phyloP scores from a whole-genome alignment of 2,113 vertebrate species.

The Crypturellus undulatus region DNA sequence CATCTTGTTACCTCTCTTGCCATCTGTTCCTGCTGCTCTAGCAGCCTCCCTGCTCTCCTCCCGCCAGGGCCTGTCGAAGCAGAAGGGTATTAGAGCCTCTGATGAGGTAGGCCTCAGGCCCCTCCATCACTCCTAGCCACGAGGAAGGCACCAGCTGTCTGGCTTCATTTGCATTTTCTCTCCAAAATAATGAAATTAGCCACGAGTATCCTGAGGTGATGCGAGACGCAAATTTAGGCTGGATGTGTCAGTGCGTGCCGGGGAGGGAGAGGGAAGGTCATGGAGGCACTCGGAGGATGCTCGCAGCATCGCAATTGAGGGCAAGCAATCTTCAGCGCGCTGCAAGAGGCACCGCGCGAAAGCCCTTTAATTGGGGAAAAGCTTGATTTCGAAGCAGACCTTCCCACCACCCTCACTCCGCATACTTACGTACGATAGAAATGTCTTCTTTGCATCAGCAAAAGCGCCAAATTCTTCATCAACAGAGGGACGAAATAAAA shows the following conservation, averaged over 20 bases:
- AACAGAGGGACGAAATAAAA: rapidly evolving
- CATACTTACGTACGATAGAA: rapidly evolving
- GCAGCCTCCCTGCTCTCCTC: conserved; percentile 78
- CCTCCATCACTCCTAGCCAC: conserved; percentile 89
- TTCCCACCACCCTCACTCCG: rapidly evolving
- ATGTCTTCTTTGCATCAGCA: rapidly evolving
- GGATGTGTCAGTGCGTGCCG: conserved; percentile 81
- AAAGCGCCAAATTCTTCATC: neutral
- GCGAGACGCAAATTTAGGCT: conserved; percentile 84
- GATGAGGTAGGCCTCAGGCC: conserved; percentile 87
- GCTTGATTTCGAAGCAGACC: rapidly evolving
- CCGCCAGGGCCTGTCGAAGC: conserved; percentile 86
- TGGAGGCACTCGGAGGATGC: conserved; percentile 52
- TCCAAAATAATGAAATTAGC: conserved; percentile 98
- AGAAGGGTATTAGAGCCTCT: conserved; percentile 82
- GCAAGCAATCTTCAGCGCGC: neutral
- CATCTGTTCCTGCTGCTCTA: conserved; percentile 89
- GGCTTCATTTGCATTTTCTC: conserved; percentile 95
- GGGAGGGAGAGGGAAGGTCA: conserved; percentile 83
- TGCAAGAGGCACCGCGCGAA: neutral
- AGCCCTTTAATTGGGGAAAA: neutral
- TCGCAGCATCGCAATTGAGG: conserved; percentile 49
- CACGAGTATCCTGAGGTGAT: conserved; percentile 97
- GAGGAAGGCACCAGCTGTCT: conserved; percentile 94
- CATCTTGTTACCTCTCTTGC: conserved; percentile 76